Percentiles rank a stretch among this genome's conserved stretches.
phyloP scores from a whole-genome alignment of 1,140 invertebrate species.

The Drosophila burlai region DNA sequence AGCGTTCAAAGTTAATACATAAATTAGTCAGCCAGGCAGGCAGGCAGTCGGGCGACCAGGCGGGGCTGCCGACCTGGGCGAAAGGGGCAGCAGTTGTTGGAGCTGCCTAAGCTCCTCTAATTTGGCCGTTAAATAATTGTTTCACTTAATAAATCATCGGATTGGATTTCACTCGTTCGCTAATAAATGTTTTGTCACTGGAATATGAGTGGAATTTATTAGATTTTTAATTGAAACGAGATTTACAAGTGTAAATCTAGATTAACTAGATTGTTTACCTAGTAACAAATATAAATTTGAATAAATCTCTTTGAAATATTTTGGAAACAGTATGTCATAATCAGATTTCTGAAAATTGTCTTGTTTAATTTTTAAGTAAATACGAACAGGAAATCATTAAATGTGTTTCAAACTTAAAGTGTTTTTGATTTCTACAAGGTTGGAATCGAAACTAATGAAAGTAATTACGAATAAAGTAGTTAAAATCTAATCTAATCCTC shows the following conservation, averaged over 20 bases:
- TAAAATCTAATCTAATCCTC: too few relatives aligned
- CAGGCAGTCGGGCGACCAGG: conserved; percentile 19
- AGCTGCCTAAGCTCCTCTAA: conserved; percentile 25
- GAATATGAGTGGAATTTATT: conserved; percentile 17
- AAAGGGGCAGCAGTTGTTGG: not conserved
- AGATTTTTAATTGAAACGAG: not conserved
- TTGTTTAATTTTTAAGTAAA: not conserved
- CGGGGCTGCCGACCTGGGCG: conserved; percentile 5
- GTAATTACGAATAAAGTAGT: too few relatives aligned
- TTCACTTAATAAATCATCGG: conserved; percentile 32
- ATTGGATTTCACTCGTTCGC: conserved; percentile 11
- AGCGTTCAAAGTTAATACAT: conserved; percentile 85
- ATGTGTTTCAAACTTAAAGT: not conserved
- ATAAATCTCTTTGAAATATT: not conserved
- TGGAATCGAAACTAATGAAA: not conserved
- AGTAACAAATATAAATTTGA: not conserved
- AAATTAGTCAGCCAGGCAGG: conserved; percentile 68
- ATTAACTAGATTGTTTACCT: not conserved
- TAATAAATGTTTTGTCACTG: not conserved
- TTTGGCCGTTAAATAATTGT: conserved; percentile 43
- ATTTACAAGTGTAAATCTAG: not conserved
- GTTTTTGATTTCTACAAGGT: not conserved
- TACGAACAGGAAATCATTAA: not conserved
- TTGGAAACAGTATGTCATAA: not conserved
- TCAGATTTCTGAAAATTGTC: too few relatives aligned